Base-by-base conservation (phyloP, 2,888 invertebrate genomes). In the Halictus ligatus region DNA sequence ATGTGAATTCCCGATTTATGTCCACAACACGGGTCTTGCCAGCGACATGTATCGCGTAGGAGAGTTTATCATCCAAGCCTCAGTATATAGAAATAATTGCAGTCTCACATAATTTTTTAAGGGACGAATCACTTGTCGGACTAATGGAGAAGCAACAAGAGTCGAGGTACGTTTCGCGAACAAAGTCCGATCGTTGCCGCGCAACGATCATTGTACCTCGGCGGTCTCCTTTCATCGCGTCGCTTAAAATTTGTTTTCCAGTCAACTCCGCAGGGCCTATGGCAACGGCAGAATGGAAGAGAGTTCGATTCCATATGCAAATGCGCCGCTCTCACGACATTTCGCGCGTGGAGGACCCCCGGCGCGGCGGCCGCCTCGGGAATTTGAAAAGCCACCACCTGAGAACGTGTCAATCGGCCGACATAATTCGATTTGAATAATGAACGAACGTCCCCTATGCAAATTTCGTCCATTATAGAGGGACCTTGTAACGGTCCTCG, bases 401-500 rank as follows among this genome's bases (percentile, higher is more conserved):
- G 93, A 92, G 92, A 89, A 92, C 92, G 92, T 91, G 92, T 92
- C 93, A 92, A 92, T 93, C 93, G 93, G 92, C 88, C 93, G 93
- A 93, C 91, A 88, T 93, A 92, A 94, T 94, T 94, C 93, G 93
- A 94, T 94, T 93, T 92, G 93, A 92, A 93, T 93, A 92, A 93
- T 92, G 92, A 92, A 90, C 91, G 89, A 89, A 89, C 86, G 91
- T 92, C 92, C 94, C 93, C 94, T 94, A 94, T 94, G 94, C 94
- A 94, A 94, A 94, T 94, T 94, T 92, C 88, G 84, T 86, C 92
- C 80, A 92, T 93, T 91, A 92, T 91, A 84, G 91, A 83, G 84
- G 90, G 79, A 54, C 82, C 89, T 60, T 84, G 72, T 92, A 92
- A 92, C 92, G 92, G 92, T 92, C 87, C 82, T 80, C 81, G 77